Conservation (phyloP, 2,113 vertebrate species). For the Poeciliopsis prolifica region DNA sequence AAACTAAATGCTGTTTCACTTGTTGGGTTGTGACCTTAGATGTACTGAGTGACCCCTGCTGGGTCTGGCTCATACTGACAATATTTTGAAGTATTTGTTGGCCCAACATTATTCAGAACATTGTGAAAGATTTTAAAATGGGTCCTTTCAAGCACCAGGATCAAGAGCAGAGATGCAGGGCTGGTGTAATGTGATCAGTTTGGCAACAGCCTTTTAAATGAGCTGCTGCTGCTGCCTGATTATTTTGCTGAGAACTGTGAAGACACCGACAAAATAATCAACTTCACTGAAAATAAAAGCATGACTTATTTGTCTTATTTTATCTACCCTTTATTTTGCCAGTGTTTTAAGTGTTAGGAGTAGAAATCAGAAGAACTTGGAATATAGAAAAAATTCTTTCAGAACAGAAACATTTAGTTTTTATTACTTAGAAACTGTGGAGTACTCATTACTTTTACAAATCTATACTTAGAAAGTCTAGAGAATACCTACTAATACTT, state of each 20-base stretch:
- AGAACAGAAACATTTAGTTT: too few species aligned
- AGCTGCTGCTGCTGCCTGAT: not conserved
- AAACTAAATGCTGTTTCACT: too few species aligned
- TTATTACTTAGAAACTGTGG: too few species aligned
- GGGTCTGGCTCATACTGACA: not conserved
- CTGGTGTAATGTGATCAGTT: too few species aligned
- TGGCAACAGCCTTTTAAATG: not conserved
- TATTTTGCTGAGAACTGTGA: too few species aligned
- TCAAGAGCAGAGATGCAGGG: not conserved
- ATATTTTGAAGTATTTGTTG: not conserved
- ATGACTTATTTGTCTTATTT: not conserved
- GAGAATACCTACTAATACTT: too few species aligned
- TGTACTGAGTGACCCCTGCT: too few species aligned
- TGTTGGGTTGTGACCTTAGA: not conserved
- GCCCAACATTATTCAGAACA: not conserved
- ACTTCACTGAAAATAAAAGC: not conserved
- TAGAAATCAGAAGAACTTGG: too few species aligned
- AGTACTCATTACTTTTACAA: too few species aligned
- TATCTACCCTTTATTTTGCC: not conserved
- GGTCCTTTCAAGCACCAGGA: not conserved
- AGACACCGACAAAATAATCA: not conserved
- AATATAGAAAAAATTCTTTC: too few species aligned
- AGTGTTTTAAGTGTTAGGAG: not conserved
- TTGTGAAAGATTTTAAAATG: not conserved
- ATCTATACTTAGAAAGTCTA: too few species aligned